Evolutionary conservation across 2,797 vertebrate genomes (phyloP).

Genomic region (Helostoma temminkii): DNA sequence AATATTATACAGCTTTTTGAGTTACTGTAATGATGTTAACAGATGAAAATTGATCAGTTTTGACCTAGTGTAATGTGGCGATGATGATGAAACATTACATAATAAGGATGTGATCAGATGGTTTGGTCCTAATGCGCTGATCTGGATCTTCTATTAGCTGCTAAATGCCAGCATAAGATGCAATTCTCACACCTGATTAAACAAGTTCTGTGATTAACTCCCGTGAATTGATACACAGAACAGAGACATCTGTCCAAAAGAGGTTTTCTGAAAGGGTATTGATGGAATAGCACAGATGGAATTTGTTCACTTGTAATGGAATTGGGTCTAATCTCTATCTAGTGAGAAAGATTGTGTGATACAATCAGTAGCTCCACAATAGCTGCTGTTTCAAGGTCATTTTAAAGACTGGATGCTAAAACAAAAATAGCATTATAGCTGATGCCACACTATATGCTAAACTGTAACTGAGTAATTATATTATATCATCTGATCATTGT

Average conservation of each 20-base stretch:
- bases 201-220: neutral
- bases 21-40: slow-evolving; percentile 16
- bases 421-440: no score
- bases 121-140: neutral
- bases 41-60: neutral
- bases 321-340: neutral
- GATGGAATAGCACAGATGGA: neutral
- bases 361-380: no score
- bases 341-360: neutral
- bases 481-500: no score
- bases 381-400: neutral
- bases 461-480: no score
- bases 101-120: neutral
- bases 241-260: neutral
- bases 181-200: neutral
- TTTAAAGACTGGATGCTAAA: neutral
- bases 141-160: neutral
- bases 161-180: neutral
- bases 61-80: neutral
- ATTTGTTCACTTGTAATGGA: neutral
- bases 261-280: neutral
- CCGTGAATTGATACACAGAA: neutral
- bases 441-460: no score
- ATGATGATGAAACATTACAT: neutral
- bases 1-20: slow-evolving; percentile 6